phyloP scores from a whole-genome alignment of 23 tunicate genomes.

The Diplosoma virens region DNA sequence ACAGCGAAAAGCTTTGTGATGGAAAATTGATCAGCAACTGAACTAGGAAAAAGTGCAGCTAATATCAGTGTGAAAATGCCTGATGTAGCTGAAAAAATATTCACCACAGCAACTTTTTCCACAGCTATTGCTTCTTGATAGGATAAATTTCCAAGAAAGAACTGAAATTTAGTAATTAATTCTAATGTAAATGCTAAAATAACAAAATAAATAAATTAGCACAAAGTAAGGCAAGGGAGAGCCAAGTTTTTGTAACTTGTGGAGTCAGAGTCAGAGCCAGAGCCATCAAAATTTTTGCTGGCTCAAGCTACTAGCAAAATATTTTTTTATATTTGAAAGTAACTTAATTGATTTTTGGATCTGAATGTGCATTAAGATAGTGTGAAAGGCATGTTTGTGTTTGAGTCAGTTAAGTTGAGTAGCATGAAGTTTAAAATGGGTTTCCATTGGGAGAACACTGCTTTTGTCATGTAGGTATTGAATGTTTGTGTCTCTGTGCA shows the following conservation, averaged over 20 bases:
- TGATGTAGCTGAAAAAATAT: slow-evolving; percentile 71
- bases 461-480: too few relatives aligned
- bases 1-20: slow-evolving; percentile 75
- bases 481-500: too few relatives aligned
- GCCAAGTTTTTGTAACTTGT: neutral
- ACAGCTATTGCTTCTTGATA: slow-evolving; percentile 80
- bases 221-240: neutral
- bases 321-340: too few relatives aligned
- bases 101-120: slow-evolving; percentile 64
- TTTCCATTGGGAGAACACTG: too few relatives aligned
- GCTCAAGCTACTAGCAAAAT: too few relatives aligned
- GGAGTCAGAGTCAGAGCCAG: too few relatives aligned
- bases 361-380: too few relatives aligned
- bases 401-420: too few relatives aligned
- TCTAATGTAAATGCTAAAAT: neutral
- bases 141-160: slow-evolving; percentile 82
- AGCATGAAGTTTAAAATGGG: too few relatives aligned
- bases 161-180: slow-evolving; percentile 34
- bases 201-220: neutral
- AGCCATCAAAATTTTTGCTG: too few relatives aligned
- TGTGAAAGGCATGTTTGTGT: too few relatives aligned
- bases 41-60: slow-evolving; percentile 73
- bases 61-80: slow-evolving; percentile 82
- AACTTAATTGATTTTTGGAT: too few relatives aligned
- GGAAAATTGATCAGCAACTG: slow-evolving; percentile 48